Percentiles rank a stretch among this genome's conserved stretches.
phyloP scores from a whole-genome alignment of 2,113 vertebrate genomes.

The Mionectes macconnelli region DNA sequence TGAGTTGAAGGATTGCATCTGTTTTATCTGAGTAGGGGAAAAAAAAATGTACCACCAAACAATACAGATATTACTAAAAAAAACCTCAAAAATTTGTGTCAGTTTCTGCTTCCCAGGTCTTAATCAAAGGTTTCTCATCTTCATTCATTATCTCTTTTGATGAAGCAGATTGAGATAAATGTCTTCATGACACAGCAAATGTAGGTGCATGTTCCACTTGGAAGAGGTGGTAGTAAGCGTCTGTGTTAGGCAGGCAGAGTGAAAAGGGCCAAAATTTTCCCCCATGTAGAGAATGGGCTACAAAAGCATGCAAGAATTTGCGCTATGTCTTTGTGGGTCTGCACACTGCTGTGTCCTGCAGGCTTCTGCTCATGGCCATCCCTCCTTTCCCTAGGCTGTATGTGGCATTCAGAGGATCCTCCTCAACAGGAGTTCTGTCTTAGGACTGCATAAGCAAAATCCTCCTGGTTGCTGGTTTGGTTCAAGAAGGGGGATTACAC shows the following conservation, averaged over 20 bases:
- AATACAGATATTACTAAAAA: not conserved
- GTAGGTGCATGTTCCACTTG: not conserved
- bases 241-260: not conserved
- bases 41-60: not conserved
- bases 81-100: slow-evolving; percentile 15
- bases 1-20: slow-evolving; percentile 7
- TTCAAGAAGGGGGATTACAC: not conserved
- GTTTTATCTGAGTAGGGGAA: not conserved
- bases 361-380: not conserved
- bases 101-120: slow-evolving; percentile 5
- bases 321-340: not conserved
- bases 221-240: not conserved
- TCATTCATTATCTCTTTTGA: slow-evolving; percentile 36
- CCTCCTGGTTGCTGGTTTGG: not conserved
- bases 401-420: not conserved
- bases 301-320: not conserved
- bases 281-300: not conserved
- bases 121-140: slow-evolving; percentile 26
- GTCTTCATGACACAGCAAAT: slow-evolving; percentile 13
- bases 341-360: not conserved
- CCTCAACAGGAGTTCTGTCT: not conserved
- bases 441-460: not conserved
- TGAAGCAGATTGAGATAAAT: slow-evolving; percentile 43
- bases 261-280: not conserved
- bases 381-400: not conserved